Base-by-base conservation (phyloP, 2,888 invertebrate genomes). In the Yponomeuta sedellus region DNA sequence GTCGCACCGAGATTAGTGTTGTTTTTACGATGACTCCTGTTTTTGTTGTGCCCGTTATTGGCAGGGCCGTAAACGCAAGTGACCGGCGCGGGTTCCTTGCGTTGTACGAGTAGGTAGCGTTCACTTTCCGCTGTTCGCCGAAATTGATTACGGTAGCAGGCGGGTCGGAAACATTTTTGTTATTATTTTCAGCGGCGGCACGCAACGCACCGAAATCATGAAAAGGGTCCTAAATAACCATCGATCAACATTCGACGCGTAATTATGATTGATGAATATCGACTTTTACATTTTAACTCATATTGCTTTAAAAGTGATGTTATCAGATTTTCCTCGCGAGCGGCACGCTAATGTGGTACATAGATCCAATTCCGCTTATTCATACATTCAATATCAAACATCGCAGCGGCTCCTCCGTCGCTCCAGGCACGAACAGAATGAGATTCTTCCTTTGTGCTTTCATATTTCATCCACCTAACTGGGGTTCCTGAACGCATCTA, bases 11-110 rank as follows among this genome's bases (percentile, higher is more conserved):
- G 84, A 87, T 88, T 86, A 88, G 85, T 83, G 81, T 82, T 86
- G 83, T 83, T 87, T 86, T 87, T 86, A 88, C 82, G 85, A 82
- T 83, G 78, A 84, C 81, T 84, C 81, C 77, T 80, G 81, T 80
- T 80, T 80, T 79, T 77, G 78, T 79, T 80, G 77, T 81, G 81
- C 79, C 85, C 20, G 63, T 85, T 85, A 82, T 82, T 81, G 79
- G 75, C 65, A 68, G 69, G 72, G 71, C 77, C 77, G 79, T 83
- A 81, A 83, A 83, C 76, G 73, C 39, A 65, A 44, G 70, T 72
- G 73, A 74, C 72, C 74, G 76, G 73, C 75, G 70, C 73, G 70
- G 71, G 73, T 74, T 71, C 71, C 70, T 75, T 74, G 73, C 72
- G 72, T 70, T 72, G 73, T n/a, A n/a, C n/a, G n/a, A n/a, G n/a